Base-by-base conservation (phyloP, 2,113 vertebrate genomes). In the Gallinago undulata region DNA sequence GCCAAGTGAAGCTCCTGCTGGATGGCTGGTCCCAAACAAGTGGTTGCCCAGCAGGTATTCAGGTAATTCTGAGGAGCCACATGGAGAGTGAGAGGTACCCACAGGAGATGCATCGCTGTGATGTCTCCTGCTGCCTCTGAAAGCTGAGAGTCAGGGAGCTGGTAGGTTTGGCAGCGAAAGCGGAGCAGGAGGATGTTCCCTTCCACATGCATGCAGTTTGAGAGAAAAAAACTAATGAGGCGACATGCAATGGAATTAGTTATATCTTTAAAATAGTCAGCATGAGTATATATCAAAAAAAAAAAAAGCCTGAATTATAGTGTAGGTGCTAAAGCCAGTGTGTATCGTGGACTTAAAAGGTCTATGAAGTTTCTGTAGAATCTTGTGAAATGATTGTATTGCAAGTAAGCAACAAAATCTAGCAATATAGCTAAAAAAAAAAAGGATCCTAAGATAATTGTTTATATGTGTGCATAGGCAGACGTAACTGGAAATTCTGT, bases 401-500 rank as follows among this genome's bases (percentile, higher is more conserved):
- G 27, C 33, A 78, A 78, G 9, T 33, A 78, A 72, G 33, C 25
- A 64, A n/a, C 31, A 87, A 81, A 87, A 75, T 64, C 16, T 59
- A 72, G 64, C 83, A 81, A 56, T 81, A 24, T 28, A 10, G 7
- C 67, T 85, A 59, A 47, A 47, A 33, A 90, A 92, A 90, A 84
- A 12, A 19, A 81, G 60, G 64, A 81, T 77, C 56, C 41, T 72
- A 48, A 75, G 67, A 22, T 48, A 93, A 51, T 24, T 75, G 25
- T 67, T 96, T 90, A 75, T 91, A 70, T 9, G 8, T 69, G 45
- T 43, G 28, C 67, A 62, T 51, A 68, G 45, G 41, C 69, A 87
- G 77, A 84, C 4, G 5, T 55, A 75, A 60, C 63, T 84, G 66
- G 74, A 92, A 95, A 89, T 79, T 80, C 64, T 68, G 31, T 87